These are phyloP conservation scores for Florisuga fusca DNA, from an alignment of 2,797 vertebrate species.

Conservation along the genomic window DNA sequence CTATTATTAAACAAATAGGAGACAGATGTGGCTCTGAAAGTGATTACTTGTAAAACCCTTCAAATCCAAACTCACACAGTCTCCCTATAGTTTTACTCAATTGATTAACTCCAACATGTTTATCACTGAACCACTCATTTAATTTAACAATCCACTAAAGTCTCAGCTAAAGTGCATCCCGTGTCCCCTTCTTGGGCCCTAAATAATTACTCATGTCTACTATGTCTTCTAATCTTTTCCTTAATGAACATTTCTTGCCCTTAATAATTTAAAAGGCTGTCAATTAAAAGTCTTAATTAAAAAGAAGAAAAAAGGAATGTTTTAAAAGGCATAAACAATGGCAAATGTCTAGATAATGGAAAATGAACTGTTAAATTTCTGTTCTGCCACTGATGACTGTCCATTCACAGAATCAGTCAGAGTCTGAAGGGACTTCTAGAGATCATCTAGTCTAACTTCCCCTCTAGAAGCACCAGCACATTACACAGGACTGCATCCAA, in stretches of 20 bases:
- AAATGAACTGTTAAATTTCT: slow-evolving; percentile 30
- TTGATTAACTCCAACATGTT: slow-evolving; percentile 67
- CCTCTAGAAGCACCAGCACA: too few species aligned
- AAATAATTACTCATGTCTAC: slow-evolving; percentile 63
- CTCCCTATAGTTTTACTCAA: slow-evolving; percentile 61
- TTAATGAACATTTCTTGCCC: slow-evolving; percentile 57
- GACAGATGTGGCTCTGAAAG: slow-evolving; percentile 34
- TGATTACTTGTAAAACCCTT: slow-evolving; percentile 62
- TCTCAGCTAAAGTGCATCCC: slow-evolving; percentile 66
- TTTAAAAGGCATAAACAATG: slow-evolving; percentile 46
- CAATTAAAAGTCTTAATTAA: not conserved
- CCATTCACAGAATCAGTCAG: not conserved
- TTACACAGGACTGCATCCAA: too few species aligned
- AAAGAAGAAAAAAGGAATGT: slow-evolving; percentile 14
- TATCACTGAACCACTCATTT: slow-evolving; percentile 70
- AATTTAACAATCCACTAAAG: slow-evolving; percentile 73
- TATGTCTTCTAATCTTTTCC: slow-evolving; percentile 68
- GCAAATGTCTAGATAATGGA: slow-evolving; percentile 40
- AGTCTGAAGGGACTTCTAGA: too few species aligned
- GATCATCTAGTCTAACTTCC: too few species aligned
- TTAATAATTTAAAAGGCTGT: slow-evolving; percentile 73
- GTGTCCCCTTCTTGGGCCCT: slow-evolving; percentile 49
- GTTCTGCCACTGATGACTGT: not conserved
- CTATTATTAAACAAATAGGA: slow-evolving; percentile 65
- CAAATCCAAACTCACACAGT: slow-evolving; percentile 45